These are phyloP conservation scores for Mergus octosetaceus DNA, from an alignment of 2,797 vertebrate genomes.

Conservation along the genomic window DNA sequence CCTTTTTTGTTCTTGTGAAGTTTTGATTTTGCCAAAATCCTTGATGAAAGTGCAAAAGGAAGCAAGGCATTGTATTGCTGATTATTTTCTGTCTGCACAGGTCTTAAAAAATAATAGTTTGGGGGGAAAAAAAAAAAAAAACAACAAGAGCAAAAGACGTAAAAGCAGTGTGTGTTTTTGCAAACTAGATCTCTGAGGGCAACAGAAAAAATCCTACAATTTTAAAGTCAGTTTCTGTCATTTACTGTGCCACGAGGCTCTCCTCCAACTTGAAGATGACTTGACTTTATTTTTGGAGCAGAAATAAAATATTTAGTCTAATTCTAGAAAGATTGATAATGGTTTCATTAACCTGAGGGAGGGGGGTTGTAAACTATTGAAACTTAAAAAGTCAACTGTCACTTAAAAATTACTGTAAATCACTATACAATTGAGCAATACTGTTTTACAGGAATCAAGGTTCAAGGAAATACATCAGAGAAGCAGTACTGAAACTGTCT, in stretches of 20 bases:
- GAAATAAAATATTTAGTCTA: background rate
- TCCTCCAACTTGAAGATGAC: background rate
- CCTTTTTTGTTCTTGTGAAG: background rate
- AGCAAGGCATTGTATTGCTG: background rate
- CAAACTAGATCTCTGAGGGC: background rate
- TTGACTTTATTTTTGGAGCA: background rate
- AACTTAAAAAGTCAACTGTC: background rate
- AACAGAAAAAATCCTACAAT: background rate
- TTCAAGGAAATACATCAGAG: background rate
- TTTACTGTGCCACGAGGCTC: background rate
- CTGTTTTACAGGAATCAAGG: background rate
- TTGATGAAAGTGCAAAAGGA: background rate
- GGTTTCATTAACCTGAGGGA: background rate
- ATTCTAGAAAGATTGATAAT: background rate
- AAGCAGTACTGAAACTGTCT: background rate
- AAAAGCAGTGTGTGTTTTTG: constrained; percentile 37
- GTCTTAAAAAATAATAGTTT: background rate
- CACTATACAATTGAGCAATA: background rate
- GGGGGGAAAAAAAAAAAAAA: background rate
- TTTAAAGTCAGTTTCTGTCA: background rate
- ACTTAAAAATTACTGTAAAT: background rate
- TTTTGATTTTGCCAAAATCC: background rate
- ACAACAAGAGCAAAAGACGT: background rate
- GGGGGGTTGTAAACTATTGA: background rate
- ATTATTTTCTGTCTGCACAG: background rate